phyloP scores from a whole-genome alignment of 2,797 vertebrate genomes.

The Hydrophis major region DNA sequence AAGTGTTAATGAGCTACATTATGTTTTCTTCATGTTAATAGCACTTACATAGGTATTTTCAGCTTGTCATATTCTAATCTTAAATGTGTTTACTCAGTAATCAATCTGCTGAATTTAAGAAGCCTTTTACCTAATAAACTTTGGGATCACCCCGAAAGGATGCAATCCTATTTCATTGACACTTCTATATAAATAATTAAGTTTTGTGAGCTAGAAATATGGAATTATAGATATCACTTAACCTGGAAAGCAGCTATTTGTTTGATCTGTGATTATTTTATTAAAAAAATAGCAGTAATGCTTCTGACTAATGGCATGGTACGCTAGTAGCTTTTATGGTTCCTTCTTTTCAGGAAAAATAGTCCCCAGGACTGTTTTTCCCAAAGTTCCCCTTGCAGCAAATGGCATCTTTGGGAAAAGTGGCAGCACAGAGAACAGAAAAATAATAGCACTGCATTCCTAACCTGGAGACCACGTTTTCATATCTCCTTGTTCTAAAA shows the following conservation, averaged over 20 bases:
- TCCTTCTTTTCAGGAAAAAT: background rate
- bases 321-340: background rate
- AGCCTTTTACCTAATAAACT: background rate
- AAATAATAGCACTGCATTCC: background rate
- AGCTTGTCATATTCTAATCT: background rate
- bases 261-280: background rate
- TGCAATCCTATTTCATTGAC: conserved; percentile 53
- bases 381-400: background rate
- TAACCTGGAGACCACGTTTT: background rate
- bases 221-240: conserved; percentile 8
- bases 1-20: background rate
- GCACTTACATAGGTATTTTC: background rate
- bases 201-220: conserved; percentile 39
- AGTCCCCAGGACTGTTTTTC: background rate
- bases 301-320: background rate
- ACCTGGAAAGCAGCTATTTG: background rate
- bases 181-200: conserved; percentile 23
- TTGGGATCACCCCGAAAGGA: background rate
- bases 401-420: background rate
- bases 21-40: background rate
- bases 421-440: background rate
- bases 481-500: background rate
- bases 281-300: background rate
- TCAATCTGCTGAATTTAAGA: background rate
- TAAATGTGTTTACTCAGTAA: background rate